Evolutionary conservation across 1,140 invertebrate species (phyloP).

Genomic region (Drosophila rhopaloa): DNA sequence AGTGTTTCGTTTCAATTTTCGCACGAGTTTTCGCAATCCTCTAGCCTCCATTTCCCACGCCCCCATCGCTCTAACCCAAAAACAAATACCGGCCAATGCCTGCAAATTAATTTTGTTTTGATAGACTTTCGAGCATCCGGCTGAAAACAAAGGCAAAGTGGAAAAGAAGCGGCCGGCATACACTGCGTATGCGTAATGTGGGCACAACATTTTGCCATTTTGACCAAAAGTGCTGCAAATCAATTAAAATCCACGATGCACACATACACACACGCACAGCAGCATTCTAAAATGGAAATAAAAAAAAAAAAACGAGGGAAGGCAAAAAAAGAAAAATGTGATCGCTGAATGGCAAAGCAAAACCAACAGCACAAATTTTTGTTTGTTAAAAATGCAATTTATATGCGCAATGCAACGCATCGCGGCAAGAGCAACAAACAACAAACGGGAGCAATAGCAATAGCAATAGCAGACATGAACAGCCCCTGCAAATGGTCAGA

Average conservation of each 20-base stretch:
- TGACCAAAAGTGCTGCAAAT: constrained; percentile 53
- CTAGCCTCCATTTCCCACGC: background rate
- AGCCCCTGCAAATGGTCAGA: constrained; percentile 40
- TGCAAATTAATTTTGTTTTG: constrained; percentile 81
- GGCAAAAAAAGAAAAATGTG: background rate
- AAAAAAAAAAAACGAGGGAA: background rate
- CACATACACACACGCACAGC: background rate
- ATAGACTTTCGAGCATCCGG: constrained; percentile 69
- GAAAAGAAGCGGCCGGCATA: constrained; percentile 22
- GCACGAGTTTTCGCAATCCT: constrained; percentile 58
- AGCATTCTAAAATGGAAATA: constrained; percentile 23
- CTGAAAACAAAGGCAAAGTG: constrained; percentile 35
- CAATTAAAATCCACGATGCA: constrained; percentile 64
- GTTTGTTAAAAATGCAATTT: constrained; percentile 80
- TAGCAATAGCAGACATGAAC: constrained; percentile 10
- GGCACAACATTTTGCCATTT: constrained; percentile 54
- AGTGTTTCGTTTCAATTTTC: constrained; percentile 82
- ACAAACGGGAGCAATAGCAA: constrained; percentile 1
- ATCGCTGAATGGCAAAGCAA: constrained; percentile 35
- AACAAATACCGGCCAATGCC: constrained; percentile 51
- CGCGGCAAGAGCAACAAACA: constrained; percentile 38
- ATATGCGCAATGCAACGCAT: constrained; percentile 67
- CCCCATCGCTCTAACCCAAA: constrained; percentile 18
- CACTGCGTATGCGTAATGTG: constrained; percentile 62
- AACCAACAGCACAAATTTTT: constrained; percentile 62